A percentile compares a stretch with the other conserved stretches of the same genome.
phyloP scores from a whole-genome alignment of 2,888 invertebrate genomes.

The Cryptocephalus moraei region DNA sequence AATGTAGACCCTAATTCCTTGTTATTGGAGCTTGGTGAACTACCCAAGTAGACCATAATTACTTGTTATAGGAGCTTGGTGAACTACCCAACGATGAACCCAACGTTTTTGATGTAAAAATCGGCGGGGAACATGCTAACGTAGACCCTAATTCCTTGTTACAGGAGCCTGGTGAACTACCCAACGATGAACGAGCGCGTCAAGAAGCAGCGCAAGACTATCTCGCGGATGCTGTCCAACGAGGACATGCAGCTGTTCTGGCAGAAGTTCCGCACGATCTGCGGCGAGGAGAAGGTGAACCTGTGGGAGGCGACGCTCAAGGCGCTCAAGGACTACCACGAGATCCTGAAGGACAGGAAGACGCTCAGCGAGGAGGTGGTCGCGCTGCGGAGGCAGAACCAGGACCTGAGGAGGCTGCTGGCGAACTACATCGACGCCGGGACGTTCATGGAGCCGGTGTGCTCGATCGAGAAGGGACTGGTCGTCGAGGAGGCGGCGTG shows the following conservation, averaged over 20 bases:
- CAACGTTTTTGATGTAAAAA: no score
- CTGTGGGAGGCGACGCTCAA: slow-evolving; percentile 60
- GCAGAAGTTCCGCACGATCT: slow-evolving; percentile 51
- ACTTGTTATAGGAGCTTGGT: no score
- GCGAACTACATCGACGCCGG: slow-evolving; percentile 43
- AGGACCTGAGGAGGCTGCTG: slow-evolving; percentile 56
- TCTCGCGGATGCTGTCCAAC: slow-evolving; percentile 44
- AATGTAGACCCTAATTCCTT: no score
- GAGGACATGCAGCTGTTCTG: slow-evolving; percentile 57
- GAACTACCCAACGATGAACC: no score
- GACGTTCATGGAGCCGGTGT: slow-evolving; percentile 19
- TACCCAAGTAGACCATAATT: no score
- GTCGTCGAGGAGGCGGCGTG: no score
- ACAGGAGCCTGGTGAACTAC: background rate
- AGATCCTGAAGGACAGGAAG: slow-evolving; percentile 57
- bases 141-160: no score
- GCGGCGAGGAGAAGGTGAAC: slow-evolving; percentile 50
- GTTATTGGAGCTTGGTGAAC: no score
- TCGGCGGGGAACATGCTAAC: no score
- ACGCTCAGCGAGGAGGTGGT: slow-evolving; percentile 55
- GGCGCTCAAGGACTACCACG: slow-evolving; percentile 55
- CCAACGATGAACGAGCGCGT: slow-evolving; percentile 32
- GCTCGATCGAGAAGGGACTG: slow-evolving; percentile 10
- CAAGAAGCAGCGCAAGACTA: slow-evolving; percentile 33
- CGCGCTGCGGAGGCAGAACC: slow-evolving; percentile 54